Conservation (phyloP, 2,797 vertebrate genomes). For the Poecilia gillii region DNA sequence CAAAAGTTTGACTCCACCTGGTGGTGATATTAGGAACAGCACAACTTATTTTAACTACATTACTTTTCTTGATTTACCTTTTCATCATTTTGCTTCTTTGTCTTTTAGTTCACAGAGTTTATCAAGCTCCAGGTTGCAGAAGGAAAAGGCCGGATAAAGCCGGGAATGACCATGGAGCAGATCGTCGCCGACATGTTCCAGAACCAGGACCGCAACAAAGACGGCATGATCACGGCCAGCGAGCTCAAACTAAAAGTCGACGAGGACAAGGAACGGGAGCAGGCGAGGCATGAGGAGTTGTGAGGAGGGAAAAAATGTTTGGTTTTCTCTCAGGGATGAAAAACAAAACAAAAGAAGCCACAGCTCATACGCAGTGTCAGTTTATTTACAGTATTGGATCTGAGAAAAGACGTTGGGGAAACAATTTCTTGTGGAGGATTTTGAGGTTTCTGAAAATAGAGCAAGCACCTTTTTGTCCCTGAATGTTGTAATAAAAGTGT, state of each 20-base stretch:
- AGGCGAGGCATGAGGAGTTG: constrained; percentile 88
- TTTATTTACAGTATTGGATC: constrained; percentile 43
- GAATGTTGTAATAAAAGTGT: constrained; percentile 60
- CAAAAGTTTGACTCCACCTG: constrained; percentile 1
- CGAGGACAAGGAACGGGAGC: constrained; percentile 84
- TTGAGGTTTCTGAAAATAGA: constrained; percentile 53
- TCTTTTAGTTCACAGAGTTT: constrained; percentile 88
- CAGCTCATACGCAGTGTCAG: constrained; percentile 27
- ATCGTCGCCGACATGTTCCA: constrained; percentile 91
- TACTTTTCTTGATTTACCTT: background rate
- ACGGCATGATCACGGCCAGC: constrained; percentile 85
- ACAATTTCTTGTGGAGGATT: constrained; percentile 32
- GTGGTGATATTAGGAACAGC: constrained; percentile 12
- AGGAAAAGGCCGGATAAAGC: constrained; percentile 91
- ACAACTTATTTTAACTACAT: background rate
- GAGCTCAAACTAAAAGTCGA: constrained; percentile 95
- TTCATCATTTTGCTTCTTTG: background rate
- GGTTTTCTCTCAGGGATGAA: constrained; percentile 69
- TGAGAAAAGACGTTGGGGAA: constrained; percentile 45
- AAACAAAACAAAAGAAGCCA: constrained; percentile 38
- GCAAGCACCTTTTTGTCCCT: constrained; percentile 69
- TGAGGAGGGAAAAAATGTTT: constrained; percentile 68
- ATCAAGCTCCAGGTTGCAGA: constrained; percentile 89
- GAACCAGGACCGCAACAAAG: constrained; percentile 95
- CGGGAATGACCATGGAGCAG: constrained; percentile 83